Evolutionary conservation across 2,797 vertebrate genomes (phyloP).

Genomic region (Pseudochirops corinnae): DNA sequence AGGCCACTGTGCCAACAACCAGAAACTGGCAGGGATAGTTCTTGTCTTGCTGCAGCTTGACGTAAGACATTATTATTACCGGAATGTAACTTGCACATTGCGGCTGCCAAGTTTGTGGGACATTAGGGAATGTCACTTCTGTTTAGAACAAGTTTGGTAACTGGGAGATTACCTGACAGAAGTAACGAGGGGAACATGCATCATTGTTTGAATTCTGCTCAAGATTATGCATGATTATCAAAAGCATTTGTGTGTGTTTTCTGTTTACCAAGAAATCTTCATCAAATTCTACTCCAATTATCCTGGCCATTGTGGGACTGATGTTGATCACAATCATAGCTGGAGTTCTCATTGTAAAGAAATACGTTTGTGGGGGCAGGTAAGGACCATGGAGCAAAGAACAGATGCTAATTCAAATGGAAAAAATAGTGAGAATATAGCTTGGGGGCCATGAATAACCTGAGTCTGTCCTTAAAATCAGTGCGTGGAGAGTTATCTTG

Average conservation of each 20-base stretch:
- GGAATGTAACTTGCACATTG: background rate
- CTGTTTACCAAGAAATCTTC: slow-evolving; percentile 77
- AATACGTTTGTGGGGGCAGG: slow-evolving; percentile 96
- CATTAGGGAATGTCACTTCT: background rate
- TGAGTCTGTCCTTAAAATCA: background rate
- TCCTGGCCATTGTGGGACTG: slow-evolving; percentile 88
- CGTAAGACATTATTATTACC: background rate
- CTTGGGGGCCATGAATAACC: background rate
- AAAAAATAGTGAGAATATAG: background rate
- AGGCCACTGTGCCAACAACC: background rate
- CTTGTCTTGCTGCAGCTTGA: background rate
- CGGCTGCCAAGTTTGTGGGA: background rate
- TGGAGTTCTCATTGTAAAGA: slow-evolving; percentile 92
- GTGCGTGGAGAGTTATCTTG: background rate
- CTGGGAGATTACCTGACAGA: background rate
- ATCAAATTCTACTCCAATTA: slow-evolving; percentile 87
- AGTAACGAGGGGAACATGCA: background rate
- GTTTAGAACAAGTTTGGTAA: background rate
- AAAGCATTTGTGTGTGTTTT: slow-evolving; percentile 64
- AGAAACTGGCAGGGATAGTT: background rate
- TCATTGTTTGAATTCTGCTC: slow-evolving; percentile 25
- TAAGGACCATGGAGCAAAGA: slow-evolving; percentile 76
- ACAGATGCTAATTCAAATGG: slow-evolving; percentile 7
- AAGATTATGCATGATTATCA: background rate
- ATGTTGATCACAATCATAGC: slow-evolving; percentile 87